Conservation (phyloP, 2,797 vertebrate genomes). For the Gallinago solitaria region DNA sequence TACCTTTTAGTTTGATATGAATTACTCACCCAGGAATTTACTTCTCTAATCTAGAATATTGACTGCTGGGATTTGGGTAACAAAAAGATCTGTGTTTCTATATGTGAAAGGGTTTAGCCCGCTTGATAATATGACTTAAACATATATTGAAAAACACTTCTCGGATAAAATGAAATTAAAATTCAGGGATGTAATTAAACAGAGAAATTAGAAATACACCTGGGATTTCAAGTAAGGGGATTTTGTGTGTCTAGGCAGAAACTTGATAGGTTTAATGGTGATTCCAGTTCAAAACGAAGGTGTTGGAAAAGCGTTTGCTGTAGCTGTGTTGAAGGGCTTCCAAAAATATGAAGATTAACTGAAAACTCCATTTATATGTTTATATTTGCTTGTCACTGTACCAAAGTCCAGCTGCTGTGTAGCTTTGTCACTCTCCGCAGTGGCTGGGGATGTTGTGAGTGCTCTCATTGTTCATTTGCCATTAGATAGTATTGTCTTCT, state of each 20-base stretch:
- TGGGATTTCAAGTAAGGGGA: background rate
- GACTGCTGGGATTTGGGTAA: background rate
- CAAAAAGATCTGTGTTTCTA: slow-evolving; percentile 10
- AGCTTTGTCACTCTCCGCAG: background rate
- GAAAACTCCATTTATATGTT: background rate
- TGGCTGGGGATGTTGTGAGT: background rate
- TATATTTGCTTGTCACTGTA: slow-evolving; percentile 32
- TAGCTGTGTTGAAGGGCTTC: background rate
- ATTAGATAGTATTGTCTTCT: background rate
- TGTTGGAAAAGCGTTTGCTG: slow-evolving; percentile 20
- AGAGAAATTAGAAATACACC: slow-evolving; percentile 28
- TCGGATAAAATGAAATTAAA: slow-evolving; percentile 23
- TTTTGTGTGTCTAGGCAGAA: slow-evolving; percentile 44
- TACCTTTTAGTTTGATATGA: slow-evolving; percentile 6
- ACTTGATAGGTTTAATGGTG: slow-evolving; percentile 36
- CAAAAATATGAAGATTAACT: background rate
- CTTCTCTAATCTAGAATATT: slow-evolving; percentile 13
- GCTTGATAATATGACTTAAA: background rate
- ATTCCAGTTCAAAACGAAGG: slow-evolving; percentile 49
- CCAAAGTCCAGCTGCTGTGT: slow-evolving; percentile 15
- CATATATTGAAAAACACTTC: background rate
- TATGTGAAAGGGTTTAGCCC: background rate
- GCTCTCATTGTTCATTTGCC: background rate
- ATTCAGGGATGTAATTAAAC: slow-evolving; percentile 29
- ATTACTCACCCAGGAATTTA: background rate